Percentiles rank a stretch among this genome's conserved stretches.
phyloP scores from a whole-genome alignment of 2,888 invertebrate species.

The Acanthacorydalis orientalis region DNA sequence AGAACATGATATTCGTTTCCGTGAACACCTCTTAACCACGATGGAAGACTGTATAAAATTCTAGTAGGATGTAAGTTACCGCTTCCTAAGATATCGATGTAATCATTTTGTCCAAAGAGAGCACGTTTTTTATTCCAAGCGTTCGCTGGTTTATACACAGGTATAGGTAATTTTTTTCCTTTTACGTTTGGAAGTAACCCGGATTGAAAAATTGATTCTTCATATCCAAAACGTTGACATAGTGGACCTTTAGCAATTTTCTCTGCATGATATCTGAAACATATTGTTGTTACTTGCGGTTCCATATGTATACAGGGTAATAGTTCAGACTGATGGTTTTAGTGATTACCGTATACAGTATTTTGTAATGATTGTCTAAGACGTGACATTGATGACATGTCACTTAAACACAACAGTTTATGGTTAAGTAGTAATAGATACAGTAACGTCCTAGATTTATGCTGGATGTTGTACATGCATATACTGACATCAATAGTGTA shows the following conservation, averaged over 20 bases:
- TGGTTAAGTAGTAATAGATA: too few species aligned
- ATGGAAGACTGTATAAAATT: slow-evolving; percentile 83
- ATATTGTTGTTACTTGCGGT: slow-evolving; percentile 27
- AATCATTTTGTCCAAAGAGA: slow-evolving; percentile 89
- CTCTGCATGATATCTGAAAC: slow-evolving; percentile 44
- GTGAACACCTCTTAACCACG: slow-evolving; percentile 76
- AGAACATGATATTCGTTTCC: slow-evolving; percentile 73
- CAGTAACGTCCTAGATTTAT: too few species aligned
- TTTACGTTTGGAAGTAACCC: slow-evolving; percentile 50
- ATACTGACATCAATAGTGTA: too few species aligned
- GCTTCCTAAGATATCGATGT: slow-evolving; percentile 87
- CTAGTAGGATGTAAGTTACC: slow-evolving; percentile 58
- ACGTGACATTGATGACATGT: too few species aligned
- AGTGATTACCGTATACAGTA: too few species aligned
- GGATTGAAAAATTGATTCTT: too few species aligned
- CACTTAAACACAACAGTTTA: too few species aligned
- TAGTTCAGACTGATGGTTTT: too few species aligned
- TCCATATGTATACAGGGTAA: too few species aligned
- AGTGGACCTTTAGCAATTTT: slow-evolving; percentile 38
- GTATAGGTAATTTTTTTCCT: slow-evolving; percentile 40
- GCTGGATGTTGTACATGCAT: too few species aligned
- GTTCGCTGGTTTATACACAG: slow-evolving; percentile 55
- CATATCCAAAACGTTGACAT: slow-evolving; percentile 46
- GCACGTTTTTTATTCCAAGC: slow-evolving; percentile 63
- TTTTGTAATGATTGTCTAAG: too few species aligned